These are phyloP conservation scores for Leucania comma DNA, from an alignment of 2,888 invertebrate genomes.

Conservation along the genomic window DNA sequence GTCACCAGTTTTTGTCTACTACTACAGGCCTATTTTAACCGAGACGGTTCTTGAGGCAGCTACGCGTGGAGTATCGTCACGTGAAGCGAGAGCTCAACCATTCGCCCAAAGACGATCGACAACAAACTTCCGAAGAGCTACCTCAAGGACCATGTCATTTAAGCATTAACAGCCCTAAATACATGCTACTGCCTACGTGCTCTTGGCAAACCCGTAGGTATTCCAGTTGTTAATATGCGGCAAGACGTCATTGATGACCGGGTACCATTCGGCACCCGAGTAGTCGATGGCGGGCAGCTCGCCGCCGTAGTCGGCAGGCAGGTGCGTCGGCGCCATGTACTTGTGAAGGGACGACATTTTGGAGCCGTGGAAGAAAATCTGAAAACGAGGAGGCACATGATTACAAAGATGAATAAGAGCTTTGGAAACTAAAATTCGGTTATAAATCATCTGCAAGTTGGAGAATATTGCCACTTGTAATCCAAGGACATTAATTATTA, in stretches of 20 bases:
- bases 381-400: conserved; percentile 64
- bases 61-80: not conserved
- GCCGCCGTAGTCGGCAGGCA: conserved; percentile 95
- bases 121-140: not conserved
- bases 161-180: not conserved
- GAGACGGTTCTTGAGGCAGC: not conserved
- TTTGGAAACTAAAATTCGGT: not conserved
- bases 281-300: conserved; percentile 94
- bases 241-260: conserved; percentile 91
- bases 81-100: not conserved
- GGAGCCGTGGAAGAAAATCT: conserved; percentile 96
- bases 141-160: not conserved
- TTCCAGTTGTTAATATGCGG: conserved; percentile 93
- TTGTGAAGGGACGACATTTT: conserved; percentile 95
- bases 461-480: not conserved
- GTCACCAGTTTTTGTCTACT: conserved; percentile 38
- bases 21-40: not conserved
- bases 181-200: conserved; percentile 71
- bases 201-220: conserved; percentile 92
- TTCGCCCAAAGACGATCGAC: not conserved
- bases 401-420: not conserved
- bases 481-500: too few relatives aligned
- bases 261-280: conserved; percentile 94
- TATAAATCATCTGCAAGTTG: not conserved
- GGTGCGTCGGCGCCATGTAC: conserved; percentile 92